Conservation (phyloP, 2,797 vertebrate genomes). For the Ambastaia sidthimunki region DNA sequence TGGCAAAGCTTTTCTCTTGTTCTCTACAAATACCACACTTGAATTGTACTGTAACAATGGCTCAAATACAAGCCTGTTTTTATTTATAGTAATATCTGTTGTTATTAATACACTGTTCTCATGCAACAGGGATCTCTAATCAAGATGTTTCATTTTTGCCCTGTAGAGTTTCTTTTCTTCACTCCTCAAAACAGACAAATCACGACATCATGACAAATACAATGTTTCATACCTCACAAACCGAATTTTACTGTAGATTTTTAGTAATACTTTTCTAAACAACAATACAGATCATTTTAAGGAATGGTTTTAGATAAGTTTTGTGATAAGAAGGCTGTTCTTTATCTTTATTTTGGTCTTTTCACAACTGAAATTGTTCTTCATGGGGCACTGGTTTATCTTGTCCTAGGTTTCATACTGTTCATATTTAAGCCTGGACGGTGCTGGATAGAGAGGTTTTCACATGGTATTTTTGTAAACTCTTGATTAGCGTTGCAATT, state of each 20-base stretch:
- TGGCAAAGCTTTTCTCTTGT: conserved; percentile 23
- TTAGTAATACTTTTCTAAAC: not conserved
- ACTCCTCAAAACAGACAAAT: not conserved
- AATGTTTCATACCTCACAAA: not conserved
- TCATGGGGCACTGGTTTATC: not conserved
- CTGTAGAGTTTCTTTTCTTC: not conserved
- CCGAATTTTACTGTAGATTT: not conserved
- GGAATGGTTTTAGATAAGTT: not conserved
- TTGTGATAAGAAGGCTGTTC: too few species aligned
- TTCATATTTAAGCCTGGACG: not conserved
- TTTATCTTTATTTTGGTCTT: not conserved
- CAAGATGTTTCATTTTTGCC: not conserved
- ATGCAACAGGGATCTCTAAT: not conserved
- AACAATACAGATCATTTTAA: not conserved
- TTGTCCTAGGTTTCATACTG: not conserved
- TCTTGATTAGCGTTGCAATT: too few species aligned
- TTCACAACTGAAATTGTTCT: not conserved
- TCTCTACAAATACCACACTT: not conserved
- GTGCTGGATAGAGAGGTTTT: not conserved
- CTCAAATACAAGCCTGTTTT: conserved; percentile 9
- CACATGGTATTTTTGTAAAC: not conserved
- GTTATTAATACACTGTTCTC: not conserved
- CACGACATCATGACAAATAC: not conserved
- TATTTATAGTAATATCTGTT: conserved; percentile 12
- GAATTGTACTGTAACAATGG: conserved; percentile 19